Evolutionary conservation across 2,113 vertebrate genomes (phyloP).

Genomic region (Misgurnus anguillicaudatus): DNA sequence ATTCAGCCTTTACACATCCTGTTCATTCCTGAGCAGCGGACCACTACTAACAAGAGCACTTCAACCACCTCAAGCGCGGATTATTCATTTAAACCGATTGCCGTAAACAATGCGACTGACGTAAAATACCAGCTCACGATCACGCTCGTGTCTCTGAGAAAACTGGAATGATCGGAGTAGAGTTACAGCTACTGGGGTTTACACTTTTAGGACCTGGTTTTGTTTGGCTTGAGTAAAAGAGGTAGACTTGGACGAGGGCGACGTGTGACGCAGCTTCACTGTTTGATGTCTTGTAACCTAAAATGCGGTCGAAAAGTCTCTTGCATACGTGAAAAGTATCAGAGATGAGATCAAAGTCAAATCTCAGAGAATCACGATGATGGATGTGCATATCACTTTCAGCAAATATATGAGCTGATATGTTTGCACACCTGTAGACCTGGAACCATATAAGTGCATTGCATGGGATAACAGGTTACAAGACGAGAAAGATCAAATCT

Average conservation of each 20-base stretch:
- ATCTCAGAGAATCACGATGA: not conserved
- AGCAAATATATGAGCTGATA: conserved; percentile 1
- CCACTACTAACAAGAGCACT: conserved; percentile 61
- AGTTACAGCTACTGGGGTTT: not conserved
- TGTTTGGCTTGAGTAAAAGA: not conserved
- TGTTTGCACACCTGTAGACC: conserved; percentile 35
- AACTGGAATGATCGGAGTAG: conserved; percentile 49
- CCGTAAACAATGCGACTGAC: conserved; percentile 58
- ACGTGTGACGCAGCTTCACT: conserved; percentile 2
- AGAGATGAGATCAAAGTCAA: conserved; percentile 27
- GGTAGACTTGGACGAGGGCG: not conserved
- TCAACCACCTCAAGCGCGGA: conserved; percentile 63
- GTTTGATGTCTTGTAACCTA: conserved; percentile 10
- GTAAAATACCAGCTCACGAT: conserved; percentile 57
- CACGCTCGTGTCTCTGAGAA: conserved; percentile 53
- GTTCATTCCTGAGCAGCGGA: conserved; percentile 52
- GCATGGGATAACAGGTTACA: not conserved
- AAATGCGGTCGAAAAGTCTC: conserved; percentile 32
- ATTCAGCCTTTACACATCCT: conserved; percentile 45
- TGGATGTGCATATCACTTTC: conserved; percentile 8
- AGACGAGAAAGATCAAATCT: not conserved
- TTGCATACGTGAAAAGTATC: conserved; percentile 34
- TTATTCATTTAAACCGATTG: conserved; percentile 71
- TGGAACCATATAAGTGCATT: conserved; percentile 4
- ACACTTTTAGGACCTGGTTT: not conserved